Base-by-base conservation (phyloP, 2,797 vertebrate species). In the Aulostomus chinensis region DNA sequence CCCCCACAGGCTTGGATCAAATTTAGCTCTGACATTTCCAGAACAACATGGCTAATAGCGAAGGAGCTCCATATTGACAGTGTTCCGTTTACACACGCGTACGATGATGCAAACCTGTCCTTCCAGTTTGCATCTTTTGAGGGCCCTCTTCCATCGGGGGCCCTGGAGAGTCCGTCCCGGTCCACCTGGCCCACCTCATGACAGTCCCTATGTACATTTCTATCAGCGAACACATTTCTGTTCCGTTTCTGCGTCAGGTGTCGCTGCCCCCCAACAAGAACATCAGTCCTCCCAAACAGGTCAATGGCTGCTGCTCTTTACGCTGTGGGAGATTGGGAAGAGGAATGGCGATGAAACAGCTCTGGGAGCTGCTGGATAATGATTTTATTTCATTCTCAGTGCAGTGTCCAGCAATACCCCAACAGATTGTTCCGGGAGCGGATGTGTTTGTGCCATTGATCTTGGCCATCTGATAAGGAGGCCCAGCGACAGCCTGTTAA, bases 401-500 rank as follows among this genome's bases (percentile, higher is more conserved):
- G 57, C 52, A 24, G 65, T 42, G 73, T 77, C 71, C 76, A 34
- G 68, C 69, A 18, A 40, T 55, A 35, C 37, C 37, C 11, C 11
- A 61, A 63, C 60, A 79, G 71, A 75, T 63, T 48, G 68, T 68
- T 64, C 41, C 36, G 30, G 65, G 50, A 73, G 58, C 32, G 42
- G 41, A 79, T 73, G 75, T 80, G 83, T 89, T 84, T 74, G 69
- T 76, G 58, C 66, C 81, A 89, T 89, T 81, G 86, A 88, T 92
- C 79, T 70, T 25, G 40, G 72, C 63, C 67, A 64, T 88, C 81
- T 80, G 85, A 89, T 89, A 88, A 89, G 80, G 69, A 68, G 53
- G 73, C 69, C 55, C 50, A 65, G 83, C 71, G 84, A 88, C 86
- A 85, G 81, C 68, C 87, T 87, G 85, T 90, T 90, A 89, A 89